phyloP scores from a whole-genome alignment of 1,140 invertebrate species.

The Condylostylus longicornis region DNA sequence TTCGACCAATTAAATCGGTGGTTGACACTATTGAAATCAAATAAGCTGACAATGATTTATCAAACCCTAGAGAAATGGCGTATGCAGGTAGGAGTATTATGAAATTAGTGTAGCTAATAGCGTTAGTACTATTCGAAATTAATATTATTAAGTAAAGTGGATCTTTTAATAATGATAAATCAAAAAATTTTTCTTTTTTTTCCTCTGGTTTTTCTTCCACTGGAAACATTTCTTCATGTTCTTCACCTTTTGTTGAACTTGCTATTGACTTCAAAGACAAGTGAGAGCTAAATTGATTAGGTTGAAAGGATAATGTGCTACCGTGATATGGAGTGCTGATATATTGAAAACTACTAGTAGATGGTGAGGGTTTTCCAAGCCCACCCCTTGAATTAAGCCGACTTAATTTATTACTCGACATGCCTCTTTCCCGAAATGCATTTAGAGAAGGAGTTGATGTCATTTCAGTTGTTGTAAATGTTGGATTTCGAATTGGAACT shows the following conservation, averaged over 20 bases:
- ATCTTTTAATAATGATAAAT: constrained; percentile 56
- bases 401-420: constrained; percentile 20
- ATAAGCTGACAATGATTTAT: constrained; percentile 49
- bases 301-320: constrained; percentile 61
- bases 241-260: constrained; percentile 19
- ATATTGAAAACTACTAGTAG: constrained; percentile 66
- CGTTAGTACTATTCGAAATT: constrained; percentile 68
- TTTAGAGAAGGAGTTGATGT: constrained; percentile 43
- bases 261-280: constrained; percentile 51
- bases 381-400: constrained; percentile 19
- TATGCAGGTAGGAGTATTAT: constrained; percentile 64
- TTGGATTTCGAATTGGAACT: constrained; percentile 26
- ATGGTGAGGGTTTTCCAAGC: constrained; percentile 47
- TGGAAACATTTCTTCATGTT: constrained; percentile 31
- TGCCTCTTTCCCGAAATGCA: constrained; percentile 36
- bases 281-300: constrained; percentile 59
- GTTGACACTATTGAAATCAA: constrained; percentile 62
- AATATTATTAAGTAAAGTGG: constrained; percentile 66
- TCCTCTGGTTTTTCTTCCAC: constrained; percentile 13
- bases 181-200: constrained; percentile 49
- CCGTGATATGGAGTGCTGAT: constrained; percentile 70
- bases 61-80: constrained; percentile 48
- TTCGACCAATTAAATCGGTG: constrained; percentile 61
- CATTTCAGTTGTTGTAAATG: constrained; percentile 36
- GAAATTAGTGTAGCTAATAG: constrained; percentile 74